Evolutionary conservation across 2,797 vertebrate species (phyloP).

Genomic region (Sebastes itinus): DNA sequence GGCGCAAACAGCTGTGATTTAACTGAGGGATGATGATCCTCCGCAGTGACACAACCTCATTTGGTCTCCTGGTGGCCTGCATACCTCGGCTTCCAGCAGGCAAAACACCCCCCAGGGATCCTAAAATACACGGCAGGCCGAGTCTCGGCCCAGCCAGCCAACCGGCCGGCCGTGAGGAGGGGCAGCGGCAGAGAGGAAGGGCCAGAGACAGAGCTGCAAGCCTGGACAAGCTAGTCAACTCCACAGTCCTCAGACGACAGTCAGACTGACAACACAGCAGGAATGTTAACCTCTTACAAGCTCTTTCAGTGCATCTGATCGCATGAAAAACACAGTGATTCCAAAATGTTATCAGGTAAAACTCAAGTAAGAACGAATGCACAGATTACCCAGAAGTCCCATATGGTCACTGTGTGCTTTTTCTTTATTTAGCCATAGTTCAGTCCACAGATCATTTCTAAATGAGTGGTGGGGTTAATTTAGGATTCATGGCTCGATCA

Average conservation of each 20-base stretch:
- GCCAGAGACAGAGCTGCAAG: conserved; percentile 59
- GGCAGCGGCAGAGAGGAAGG: conserved; percentile 45
- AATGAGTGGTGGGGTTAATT: conserved; percentile 57
- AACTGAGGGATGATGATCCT: conserved; percentile 63
- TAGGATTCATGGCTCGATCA: conserved; percentile 42
- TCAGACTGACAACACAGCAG: conserved; percentile 33
- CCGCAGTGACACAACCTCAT: conserved; percentile 71
- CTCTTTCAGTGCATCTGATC: not conserved
- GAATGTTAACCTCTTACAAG: conserved; percentile 42
- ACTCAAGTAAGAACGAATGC: not conserved
- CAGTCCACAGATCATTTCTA: conserved; percentile 45
- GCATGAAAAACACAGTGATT: not conserved
- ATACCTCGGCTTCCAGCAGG: conserved; percentile 71
- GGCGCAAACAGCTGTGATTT: conserved; percentile 64
- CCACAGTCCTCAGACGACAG: conserved; percentile 47
- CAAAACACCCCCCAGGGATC: conserved; percentile 72
- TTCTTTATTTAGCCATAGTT: conserved; percentile 55
- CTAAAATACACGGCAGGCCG: conserved; percentile 69
- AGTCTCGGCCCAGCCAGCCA: conserved; percentile 16
- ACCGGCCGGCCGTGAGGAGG: conserved; percentile 40
- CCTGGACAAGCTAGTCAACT: conserved; percentile 60
- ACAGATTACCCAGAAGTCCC: not conserved
- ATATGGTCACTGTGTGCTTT: not conserved
- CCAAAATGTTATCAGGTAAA: not conserved
- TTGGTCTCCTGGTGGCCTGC: conserved; percentile 75